Base-by-base conservation (phyloP, 2,888 invertebrate genomes). In the Pyralis farinalis region DNA sequence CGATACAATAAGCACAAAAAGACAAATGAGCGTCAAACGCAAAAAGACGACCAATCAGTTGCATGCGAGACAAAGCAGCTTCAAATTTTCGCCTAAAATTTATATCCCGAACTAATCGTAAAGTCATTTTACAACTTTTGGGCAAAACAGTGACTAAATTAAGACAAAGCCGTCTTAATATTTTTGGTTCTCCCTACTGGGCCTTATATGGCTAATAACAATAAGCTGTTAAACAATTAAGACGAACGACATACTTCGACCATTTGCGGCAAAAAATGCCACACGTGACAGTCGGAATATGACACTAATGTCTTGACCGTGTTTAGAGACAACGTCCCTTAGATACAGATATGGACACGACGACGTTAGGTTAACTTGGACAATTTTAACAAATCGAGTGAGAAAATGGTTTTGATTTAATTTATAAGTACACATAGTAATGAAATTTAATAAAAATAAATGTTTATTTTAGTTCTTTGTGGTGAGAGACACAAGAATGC, bases 221-320 rank as follows among this genome's bases (percentile, higher is more conserved):
- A 58, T 66, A 59, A 63, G 65, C 71, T 76, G 73, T 78, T 70
- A 78, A 70, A 76, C 73, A 80, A 84, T 82, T 76, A 76, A 75
- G 73, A 72, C 72, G 64, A 72, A 80, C 69, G 80, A 76, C 73
- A 68, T 62, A 64, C 51, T 58, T 50, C 43, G 49, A 44, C 65
- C 62, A 65, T 65, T 68, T 62, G 55, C 29, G 40, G 63, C 64
- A 83, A 84, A 83, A 79, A 77, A 74, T 55, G 60, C 63, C 65
- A 68, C 73, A 71, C 70, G 74, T 70, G 71, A 69, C 67, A 60
- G 57, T 55, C 55, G 65, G 65, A 73, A 75, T 68, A 71, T 67
- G 71, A 80, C 69, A 71, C 76, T 72, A 71, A 71, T 70, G 67
- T 62, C 61, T 63, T 55, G 58, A 58, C 64, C 61, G 55, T 61